phyloP scores from a whole-genome alignment of 2,888 invertebrate species.

The Nemotelus pantherinus region DNA sequence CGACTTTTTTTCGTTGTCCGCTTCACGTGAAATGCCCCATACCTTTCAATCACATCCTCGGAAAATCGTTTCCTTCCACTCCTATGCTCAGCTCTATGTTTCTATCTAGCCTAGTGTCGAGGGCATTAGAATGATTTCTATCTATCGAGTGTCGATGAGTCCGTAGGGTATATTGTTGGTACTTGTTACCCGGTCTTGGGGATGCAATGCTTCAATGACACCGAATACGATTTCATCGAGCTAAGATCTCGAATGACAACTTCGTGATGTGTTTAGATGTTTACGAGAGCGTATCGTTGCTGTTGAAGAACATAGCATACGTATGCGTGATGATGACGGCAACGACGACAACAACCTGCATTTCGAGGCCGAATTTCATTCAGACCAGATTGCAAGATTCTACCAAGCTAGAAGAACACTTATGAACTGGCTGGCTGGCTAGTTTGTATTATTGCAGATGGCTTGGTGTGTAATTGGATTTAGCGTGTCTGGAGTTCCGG shows the following conservation, averaged over 20 bases:
- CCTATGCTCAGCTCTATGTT: not conserved
- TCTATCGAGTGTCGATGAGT: no score
- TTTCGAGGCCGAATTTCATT: constrained; percentile 14
- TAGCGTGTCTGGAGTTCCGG: not conserved
- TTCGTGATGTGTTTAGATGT: constrained; percentile 31
- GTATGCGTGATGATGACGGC: not conserved
- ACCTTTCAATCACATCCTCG: constrained; percentile 42
- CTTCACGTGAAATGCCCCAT: no score
- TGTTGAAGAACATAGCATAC: not conserved
- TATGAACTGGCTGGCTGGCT: no score
- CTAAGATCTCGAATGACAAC: constrained; percentile 38
- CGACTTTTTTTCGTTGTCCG: no score
- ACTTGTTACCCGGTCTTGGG: not conserved
- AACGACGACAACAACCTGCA: constrained; percentile 18
- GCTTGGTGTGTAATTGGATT: not conserved
- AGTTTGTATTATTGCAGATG: not conserved
- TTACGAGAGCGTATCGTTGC: constrained; percentile 10
- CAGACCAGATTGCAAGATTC: not conserved
- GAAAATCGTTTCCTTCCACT: constrained; percentile 38
- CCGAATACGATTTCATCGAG: constrained; percentile 7
- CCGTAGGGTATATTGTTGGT: no score
- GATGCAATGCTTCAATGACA: constrained; percentile 13
- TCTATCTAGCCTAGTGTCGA: no score
- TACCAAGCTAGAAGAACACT: no score
- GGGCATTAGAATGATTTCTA: no score